These are phyloP conservation scores for Otus sunia DNA, from an alignment of 2,113 vertebrate species.

Conservation along the genomic window DNA sequence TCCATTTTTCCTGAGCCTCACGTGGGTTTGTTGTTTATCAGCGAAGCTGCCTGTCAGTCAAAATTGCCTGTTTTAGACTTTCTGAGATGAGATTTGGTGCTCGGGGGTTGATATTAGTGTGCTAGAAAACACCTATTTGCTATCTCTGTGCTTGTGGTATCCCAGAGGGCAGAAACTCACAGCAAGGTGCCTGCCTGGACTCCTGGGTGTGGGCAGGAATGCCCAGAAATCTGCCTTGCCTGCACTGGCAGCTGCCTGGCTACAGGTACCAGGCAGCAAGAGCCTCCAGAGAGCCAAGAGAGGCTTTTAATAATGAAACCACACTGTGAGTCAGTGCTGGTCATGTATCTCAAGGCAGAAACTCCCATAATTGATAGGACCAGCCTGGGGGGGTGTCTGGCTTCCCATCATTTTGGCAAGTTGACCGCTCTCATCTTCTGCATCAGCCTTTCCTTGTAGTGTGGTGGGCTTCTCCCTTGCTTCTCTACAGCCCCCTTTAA, in stretches of 20 bases:
- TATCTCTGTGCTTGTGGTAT: not conserved
- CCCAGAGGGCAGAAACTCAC: not conserved
- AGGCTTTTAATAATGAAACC: conserved; percentile 6
- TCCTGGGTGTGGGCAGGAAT: not conserved
- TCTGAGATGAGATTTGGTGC: not conserved
- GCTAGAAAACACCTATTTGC: not conserved
- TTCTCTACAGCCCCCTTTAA: not conserved
- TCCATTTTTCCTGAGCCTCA: rapidly evolving
- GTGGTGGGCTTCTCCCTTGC: not conserved
- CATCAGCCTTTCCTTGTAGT: not conserved
- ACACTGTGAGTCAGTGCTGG: not conserved
- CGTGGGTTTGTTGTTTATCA: not conserved
- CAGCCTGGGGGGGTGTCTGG: not conserved
- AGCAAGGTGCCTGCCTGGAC: not conserved
- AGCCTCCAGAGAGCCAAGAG: not conserved
- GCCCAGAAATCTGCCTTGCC: not conserved
- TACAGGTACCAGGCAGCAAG: not conserved
- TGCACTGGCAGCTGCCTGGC: not conserved
- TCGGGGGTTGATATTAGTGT: not conserved
- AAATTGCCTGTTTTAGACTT: not conserved
- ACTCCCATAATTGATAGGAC: not conserved
- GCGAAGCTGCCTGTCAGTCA: not conserved
- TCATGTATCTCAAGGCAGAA: not conserved
- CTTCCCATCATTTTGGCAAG: not conserved
- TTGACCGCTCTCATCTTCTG: not conserved